A percentile compares a stretch with the other conserved stretches of the same genome.
These are phyloP conservation scores for Gasterosteus nipponicus DNA, from an alignment of 2,113 vertebrate genomes.

Conservation along the genomic window DNA sequence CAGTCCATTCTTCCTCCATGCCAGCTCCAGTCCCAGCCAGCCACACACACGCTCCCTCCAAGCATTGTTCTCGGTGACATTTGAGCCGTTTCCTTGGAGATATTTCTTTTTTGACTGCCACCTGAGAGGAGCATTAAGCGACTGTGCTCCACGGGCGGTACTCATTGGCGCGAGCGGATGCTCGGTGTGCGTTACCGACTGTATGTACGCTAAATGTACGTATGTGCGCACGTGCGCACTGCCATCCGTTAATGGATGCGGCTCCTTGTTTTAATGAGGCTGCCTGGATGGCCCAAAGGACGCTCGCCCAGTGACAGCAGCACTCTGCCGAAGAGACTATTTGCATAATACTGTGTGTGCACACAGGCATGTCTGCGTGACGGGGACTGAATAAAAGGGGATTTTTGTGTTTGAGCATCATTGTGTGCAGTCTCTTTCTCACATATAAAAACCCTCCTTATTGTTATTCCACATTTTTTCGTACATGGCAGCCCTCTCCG, in stretches of 20 bases:
- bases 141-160: slow-evolving; percentile 68
- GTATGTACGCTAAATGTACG: slow-evolving; percentile 16
- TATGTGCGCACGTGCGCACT: slow-evolving; percentile 38
- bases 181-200: slow-evolving; percentile 54
- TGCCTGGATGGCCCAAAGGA: slow-evolving; percentile 79
- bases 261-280: slow-evolving; percentile 81
- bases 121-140: slow-evolving; percentile 80
- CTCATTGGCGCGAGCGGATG: slow-evolving; percentile 71
- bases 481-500: slow-evolving; percentile 62
- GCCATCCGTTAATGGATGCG: slow-evolving; percentile 77
- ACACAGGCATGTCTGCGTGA: slow-evolving; percentile 75
- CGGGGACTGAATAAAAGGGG: slow-evolving; percentile 71
- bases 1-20: slow-evolving; percentile 40
- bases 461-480: slow-evolving; percentile 75
- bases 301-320: slow-evolving; percentile 76
- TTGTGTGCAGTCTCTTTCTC: slow-evolving; percentile 71
- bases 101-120: slow-evolving; percentile 74
- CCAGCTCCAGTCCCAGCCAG: slow-evolving; percentile 33
- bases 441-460: slow-evolving; percentile 70
- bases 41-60: slow-evolving; percentile 31
- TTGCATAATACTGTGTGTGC: slow-evolving; percentile 83
- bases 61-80: slow-evolving; percentile 68
- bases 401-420: slow-evolving; percentile 73
- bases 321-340: slow-evolving; percentile 77
- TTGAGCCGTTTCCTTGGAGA: slow-evolving; percentile 79